phyloP scores from a whole-genome alignment of 2,113 vertebrate species.

The Echinops telfairi region DNA sequence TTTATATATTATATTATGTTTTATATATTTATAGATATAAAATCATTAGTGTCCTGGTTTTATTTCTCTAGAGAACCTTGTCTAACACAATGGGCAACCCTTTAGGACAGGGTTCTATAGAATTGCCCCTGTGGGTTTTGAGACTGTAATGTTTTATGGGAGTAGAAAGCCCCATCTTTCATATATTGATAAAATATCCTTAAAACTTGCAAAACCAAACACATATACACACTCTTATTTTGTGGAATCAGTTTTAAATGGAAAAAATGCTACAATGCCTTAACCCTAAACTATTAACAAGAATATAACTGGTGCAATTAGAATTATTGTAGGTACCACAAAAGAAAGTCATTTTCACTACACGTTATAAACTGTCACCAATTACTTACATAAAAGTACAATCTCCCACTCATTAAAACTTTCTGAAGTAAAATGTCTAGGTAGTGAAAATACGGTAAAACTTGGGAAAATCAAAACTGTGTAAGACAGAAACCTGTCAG shows the following conservation, averaged over 20 bases:
- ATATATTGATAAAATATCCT: conserved; percentile 36
- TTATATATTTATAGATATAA: too few relatives aligned
- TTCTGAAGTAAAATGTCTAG: too few relatives aligned
- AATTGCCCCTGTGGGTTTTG: too few relatives aligned
- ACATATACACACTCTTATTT: background rate
- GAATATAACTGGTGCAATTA: background rate
- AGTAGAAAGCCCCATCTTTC: background rate
- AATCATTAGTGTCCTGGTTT: too few relatives aligned
- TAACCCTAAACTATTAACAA: conserved; percentile 38
- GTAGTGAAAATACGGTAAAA: background rate
- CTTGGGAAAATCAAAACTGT: background rate
- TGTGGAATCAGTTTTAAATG: conserved; percentile 40
- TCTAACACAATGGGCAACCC: too few relatives aligned
- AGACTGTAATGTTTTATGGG: too few relatives aligned
- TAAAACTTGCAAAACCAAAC: conserved; percentile 18
- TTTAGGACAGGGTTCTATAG: too few relatives aligned
- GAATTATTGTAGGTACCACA: background rate
- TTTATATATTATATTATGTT: too few relatives aligned
- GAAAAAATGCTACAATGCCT: conserved; percentile 20
- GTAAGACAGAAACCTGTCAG: background rate
- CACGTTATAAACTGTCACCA: background rate
- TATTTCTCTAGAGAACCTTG: too few relatives aligned
- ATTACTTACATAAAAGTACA: background rate
- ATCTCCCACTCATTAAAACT: conserved; percentile 47
- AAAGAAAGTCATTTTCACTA: conserved; percentile 50